Evolutionary conservation across 92 coral and sea anemone genomes (phyloP).

Genomic region (Epizoanthus fatuus): DNA sequence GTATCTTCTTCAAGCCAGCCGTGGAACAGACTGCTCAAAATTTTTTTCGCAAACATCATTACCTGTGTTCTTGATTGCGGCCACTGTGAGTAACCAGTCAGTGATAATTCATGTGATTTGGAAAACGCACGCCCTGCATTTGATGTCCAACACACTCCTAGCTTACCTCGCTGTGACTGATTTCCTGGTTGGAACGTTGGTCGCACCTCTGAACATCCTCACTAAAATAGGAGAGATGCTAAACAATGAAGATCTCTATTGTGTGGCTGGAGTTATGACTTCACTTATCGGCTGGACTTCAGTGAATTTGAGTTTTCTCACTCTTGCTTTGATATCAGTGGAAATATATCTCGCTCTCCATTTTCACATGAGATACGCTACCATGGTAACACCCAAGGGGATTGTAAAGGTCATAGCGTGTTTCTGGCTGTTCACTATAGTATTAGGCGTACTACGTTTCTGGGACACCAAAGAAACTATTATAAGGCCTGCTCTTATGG

Average conservation of each 20-base stretch:
- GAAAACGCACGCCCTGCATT: neutral
- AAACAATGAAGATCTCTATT: neutral
- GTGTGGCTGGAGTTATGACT: neutral
- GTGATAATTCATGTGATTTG: neutral
- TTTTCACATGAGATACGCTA: conserved; percentile 37
- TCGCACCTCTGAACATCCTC: neutral
- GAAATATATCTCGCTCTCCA: conserved; percentile 32
- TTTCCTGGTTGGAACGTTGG: neutral
- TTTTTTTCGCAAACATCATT: neutral
- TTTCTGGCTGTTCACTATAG: conserved; percentile 17
- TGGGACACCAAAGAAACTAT: neutral
- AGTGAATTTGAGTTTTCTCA: neutral
- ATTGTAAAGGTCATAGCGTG: neutral
- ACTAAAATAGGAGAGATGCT: neutral
- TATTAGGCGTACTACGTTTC: neutral
- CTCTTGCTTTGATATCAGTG: conserved; percentile 19
- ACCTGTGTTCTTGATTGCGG: neutral
- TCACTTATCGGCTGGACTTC: neutral
- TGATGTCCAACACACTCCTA: neutral
- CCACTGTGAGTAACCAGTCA: neutral
- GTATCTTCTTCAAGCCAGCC: neutral
- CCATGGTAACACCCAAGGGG: conserved; percentile 23
- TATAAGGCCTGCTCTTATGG: neutral
- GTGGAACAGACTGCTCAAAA: neutral
- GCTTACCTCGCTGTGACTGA: neutral